A percentile compares a stretch with the other conserved stretches of the same genome.
Conservation (phyloP, 2,113 vertebrate species). For the Chionodraco myersi region DNA sequence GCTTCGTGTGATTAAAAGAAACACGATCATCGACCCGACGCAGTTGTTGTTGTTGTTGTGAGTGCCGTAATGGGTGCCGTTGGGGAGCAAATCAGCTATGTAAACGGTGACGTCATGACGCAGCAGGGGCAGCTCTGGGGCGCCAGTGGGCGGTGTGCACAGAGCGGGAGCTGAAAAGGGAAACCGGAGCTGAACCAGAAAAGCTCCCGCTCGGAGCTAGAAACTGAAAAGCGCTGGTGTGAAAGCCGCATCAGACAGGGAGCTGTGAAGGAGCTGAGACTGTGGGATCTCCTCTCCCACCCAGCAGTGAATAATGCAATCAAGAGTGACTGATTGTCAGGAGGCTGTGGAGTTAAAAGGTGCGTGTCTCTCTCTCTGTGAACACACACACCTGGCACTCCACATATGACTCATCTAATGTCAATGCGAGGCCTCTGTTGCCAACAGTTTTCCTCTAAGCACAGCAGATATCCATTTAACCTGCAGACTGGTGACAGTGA, state of each 20-base stretch:
- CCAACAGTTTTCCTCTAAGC: slow-evolving; percentile 31
- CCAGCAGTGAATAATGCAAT: slow-evolving; percentile 69
- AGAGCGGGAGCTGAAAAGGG: too few relatives aligned
- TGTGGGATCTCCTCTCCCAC: slow-evolving; percentile 51
- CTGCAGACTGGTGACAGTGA: slow-evolving; percentile 13
- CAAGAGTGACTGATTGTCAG: slow-evolving; percentile 65
- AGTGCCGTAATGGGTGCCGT: too few relatives aligned
- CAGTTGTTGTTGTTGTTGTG: too few relatives aligned
- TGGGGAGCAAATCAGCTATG: too few relatives aligned
- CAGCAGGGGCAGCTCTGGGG: too few relatives aligned
- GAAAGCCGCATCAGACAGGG: not conserved
- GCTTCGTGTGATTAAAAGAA: too few relatives aligned
- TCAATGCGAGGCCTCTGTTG: slow-evolving; percentile 41
- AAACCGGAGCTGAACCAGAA: too few relatives aligned
- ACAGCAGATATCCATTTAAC: slow-evolving; percentile 31
- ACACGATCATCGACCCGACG: too few relatives aligned
- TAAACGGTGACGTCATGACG: too few relatives aligned
- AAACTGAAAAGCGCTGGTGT: too few relatives aligned
- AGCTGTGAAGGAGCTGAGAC: slow-evolving; percentile 51
- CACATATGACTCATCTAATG: slow-evolving; percentile 64
- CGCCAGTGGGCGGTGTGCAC: too few relatives aligned
- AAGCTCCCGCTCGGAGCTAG: too few relatives aligned
- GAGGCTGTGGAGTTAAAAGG: slow-evolving; percentile 47
- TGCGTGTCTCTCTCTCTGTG: not conserved
- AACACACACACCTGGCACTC: slow-evolving; percentile 28